These are phyloP conservation scores for Caenorhabditis plicata DNA, from an alignment of 2,888 invertebrate species.

Conservation along the genomic window DNA sequence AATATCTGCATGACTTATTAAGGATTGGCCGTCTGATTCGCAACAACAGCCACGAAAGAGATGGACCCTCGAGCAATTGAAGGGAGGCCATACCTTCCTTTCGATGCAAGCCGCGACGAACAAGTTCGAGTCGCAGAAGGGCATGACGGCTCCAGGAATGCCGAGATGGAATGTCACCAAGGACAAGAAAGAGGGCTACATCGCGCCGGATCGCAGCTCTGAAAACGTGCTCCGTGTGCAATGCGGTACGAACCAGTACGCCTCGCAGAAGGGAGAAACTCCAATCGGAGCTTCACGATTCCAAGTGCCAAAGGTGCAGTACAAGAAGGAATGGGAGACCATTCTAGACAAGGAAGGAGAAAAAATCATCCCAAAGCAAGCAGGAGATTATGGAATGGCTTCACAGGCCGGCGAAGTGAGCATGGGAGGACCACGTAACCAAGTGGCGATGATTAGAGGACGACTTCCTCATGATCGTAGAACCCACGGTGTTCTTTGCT, in stretches of 20 bases:
- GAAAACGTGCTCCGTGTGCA: slow-evolving; percentile 62
- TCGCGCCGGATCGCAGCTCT: slow-evolving; percentile 62
- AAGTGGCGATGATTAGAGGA: slow-evolving; percentile 64
- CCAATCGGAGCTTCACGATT: slow-evolving; percentile 60
- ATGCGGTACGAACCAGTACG: slow-evolving; percentile 64
- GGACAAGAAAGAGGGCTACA: slow-evolving; percentile 64
- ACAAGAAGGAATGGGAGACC: slow-evolving; percentile 65
- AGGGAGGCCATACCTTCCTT: slow-evolving; percentile 61
- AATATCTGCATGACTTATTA: too few relatives aligned
- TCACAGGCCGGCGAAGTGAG: slow-evolving; percentile 58
- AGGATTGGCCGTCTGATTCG: slow-evolving; percentile 32
- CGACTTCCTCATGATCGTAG: slow-evolving; percentile 63
- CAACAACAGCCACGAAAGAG: slow-evolving; percentile 40
- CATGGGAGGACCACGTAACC: slow-evolving; percentile 64
- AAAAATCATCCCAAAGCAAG: slow-evolving; percentile 64
- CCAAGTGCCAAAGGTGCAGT: slow-evolving; percentile 59
- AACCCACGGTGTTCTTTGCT: slow-evolving; percentile 64
- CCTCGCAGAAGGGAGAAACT: slow-evolving; percentile 64
- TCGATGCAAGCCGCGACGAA: slow-evolving; percentile 63
- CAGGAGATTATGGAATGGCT: slow-evolving; percentile 63
- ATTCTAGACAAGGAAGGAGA: slow-evolving; percentile 64
- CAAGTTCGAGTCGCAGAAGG: slow-evolving; percentile 62
- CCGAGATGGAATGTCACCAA: slow-evolving; percentile 63
- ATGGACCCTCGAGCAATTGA: slow-evolving; percentile 64
- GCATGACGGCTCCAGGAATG: slow-evolving; percentile 64